Conservation (phyloP, 2,797 vertebrate genomes). For the Eidolon dupreanum region DNA sequence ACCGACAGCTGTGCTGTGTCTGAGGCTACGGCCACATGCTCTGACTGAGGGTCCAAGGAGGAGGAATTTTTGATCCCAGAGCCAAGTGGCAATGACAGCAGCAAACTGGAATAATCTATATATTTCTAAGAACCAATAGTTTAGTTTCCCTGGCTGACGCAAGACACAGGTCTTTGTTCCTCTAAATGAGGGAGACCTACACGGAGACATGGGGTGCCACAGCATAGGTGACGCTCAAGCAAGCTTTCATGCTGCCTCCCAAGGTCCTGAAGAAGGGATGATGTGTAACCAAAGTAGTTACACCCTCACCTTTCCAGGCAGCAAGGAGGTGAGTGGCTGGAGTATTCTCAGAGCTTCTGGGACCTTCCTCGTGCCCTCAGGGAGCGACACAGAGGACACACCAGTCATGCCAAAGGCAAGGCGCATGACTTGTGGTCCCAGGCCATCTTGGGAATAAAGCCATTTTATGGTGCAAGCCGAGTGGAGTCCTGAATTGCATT, state of each 20-base stretch:
- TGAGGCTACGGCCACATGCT: background rate
- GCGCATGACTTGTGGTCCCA: background rate
- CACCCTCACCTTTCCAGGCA: background rate
- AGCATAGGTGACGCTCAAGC: background rate
- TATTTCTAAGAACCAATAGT: background rate
- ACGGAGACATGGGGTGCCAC: background rate
- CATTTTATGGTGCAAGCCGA: background rate
- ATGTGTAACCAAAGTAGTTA: background rate
- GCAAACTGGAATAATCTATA: background rate
- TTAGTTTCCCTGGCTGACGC: background rate
- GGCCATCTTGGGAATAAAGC: background rate
- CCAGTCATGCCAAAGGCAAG: background rate
- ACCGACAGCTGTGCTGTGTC: background rate
- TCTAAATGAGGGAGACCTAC: background rate
- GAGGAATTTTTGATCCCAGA: background rate
- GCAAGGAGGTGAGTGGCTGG: background rate
- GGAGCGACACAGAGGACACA: background rate
- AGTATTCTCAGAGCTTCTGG: background rate
- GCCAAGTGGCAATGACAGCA: background rate
- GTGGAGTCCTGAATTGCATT: background rate
- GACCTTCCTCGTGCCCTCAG: background rate
- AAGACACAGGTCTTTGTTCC: background rate
- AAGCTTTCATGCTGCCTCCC: background rate
- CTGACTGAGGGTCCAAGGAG: background rate
- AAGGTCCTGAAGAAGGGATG: background rate